These are phyloP conservation scores for Laspeyria flexula DNA, from an alignment of 2,888 invertebrate genomes.

Conservation along the genomic window DNA sequence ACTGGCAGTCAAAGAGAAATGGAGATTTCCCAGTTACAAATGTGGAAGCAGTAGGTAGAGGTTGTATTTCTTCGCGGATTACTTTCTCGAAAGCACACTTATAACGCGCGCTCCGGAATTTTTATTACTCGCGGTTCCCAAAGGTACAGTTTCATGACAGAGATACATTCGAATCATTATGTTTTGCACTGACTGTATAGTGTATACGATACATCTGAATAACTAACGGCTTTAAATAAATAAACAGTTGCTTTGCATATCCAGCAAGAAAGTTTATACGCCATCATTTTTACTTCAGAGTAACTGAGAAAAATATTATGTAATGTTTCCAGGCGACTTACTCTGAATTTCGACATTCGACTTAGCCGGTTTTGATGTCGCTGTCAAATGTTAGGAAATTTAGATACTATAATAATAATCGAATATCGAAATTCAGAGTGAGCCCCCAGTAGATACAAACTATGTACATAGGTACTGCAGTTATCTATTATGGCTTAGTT, in stretches of 20 bases:
- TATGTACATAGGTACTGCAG: too few species aligned
- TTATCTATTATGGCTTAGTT: too few species aligned
- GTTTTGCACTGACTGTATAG: conserved; percentile 61
- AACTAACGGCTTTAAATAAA: conserved; percentile 54
- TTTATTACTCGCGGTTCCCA: conserved; percentile 77
- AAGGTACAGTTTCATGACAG: conserved; percentile 74
- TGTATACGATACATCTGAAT: conserved; percentile 53
- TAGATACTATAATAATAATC: too few species aligned
- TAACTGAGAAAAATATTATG: not conserved
- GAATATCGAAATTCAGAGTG: too few species aligned
- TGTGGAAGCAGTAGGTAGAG: conserved; percentile 77
- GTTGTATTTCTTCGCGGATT: conserved; percentile 82
- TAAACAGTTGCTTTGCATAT: conserved; percentile 26
- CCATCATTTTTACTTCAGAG: not conserved
- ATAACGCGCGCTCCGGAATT: conserved; percentile 76
- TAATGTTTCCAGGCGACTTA: too few species aligned
- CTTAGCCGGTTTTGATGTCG: too few species aligned
- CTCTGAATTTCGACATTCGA: too few species aligned
- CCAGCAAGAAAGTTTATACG: not conserved
- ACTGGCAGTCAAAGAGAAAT: conserved; percentile 83
- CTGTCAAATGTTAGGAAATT: too few species aligned
- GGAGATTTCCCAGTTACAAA: conserved; percentile 84
- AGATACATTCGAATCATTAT: conserved; percentile 77
- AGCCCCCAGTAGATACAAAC: too few species aligned
- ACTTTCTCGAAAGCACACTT: conserved; percentile 77